phyloP scores from a whole-genome alignment of 2,113 vertebrate species.

The Peromyscus maniculatus region DNA sequence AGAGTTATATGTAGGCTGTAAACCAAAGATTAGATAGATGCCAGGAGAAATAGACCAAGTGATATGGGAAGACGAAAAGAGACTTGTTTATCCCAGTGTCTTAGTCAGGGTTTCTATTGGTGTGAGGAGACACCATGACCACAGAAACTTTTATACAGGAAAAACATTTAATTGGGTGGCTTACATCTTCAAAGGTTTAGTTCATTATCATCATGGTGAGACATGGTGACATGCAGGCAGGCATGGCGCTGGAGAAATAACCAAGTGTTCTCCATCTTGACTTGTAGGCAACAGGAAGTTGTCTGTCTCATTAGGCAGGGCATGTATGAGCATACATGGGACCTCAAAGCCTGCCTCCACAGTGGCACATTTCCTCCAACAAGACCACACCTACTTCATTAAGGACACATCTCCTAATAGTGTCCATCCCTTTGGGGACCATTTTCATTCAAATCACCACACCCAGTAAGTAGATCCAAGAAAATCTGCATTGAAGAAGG shows the following conservation, averaged over 20 bases:
- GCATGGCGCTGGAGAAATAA: too few species aligned
- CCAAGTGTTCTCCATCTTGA: background rate
- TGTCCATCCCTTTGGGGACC: too few species aligned
- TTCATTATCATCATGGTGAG: background rate
- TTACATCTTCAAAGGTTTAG: background rate
- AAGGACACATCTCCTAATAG: background rate
- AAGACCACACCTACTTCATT: background rate
- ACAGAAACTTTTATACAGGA: background rate
- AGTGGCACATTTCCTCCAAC: background rate
- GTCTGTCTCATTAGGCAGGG: background rate
- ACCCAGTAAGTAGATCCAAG: background rate
- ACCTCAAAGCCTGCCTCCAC: background rate
- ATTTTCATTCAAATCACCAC: background rate
- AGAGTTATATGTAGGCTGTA: background rate
- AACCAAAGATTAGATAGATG: background rate
- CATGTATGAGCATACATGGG: background rate
- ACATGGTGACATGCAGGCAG: background rate
- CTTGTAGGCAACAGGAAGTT: background rate
- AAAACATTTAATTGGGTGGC: background rate
- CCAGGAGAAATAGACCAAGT: background rate
- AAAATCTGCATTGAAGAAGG: background rate
- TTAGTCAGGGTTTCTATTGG: background rate
- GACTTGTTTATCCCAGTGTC: background rate
- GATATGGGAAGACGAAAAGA: background rate
- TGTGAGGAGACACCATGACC: background rate